Evolutionary conservation across 2,797 vertebrate species (phyloP).

Genomic region (Myotis planiceps): DNA sequence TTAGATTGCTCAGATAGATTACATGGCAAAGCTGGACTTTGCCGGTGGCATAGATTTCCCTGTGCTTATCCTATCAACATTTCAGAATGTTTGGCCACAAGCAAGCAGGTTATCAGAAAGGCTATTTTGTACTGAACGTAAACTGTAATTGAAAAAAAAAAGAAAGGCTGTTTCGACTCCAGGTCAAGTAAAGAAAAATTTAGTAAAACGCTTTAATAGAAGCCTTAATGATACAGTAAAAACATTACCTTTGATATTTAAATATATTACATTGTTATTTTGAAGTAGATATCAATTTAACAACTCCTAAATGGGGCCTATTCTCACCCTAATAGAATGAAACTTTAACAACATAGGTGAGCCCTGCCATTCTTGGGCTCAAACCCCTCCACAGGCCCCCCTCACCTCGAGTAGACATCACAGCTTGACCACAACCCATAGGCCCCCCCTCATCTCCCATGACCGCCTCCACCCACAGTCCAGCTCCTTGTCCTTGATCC

Average conservation of each 20-base stretch:
- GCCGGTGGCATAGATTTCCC: not conserved
- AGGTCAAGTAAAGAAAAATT: not conserved
- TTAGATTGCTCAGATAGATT: not conserved
- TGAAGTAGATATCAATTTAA: not conserved
- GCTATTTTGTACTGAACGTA: not conserved
- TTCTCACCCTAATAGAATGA: not conserved
- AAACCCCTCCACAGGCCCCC: not conserved
- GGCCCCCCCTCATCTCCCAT: not conserved
- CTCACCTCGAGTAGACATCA: not conserved
- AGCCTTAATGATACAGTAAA: not conserved
- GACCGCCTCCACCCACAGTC: not conserved
- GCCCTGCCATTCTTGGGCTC: not conserved
- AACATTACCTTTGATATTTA: not conserved
- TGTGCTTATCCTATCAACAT: not conserved
- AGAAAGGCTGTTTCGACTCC: not conserved
- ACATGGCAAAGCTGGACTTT: not conserved
- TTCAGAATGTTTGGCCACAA: not conserved
- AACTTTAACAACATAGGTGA: not conserved
- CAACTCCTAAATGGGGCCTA: not conserved
- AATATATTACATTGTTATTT: not conserved
- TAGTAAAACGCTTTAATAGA: not conserved
- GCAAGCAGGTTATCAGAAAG: not conserved
- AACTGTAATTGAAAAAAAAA: not conserved
- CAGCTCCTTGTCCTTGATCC: not conserved
- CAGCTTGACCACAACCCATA: not conserved